Conservation (phyloP, 2,113 vertebrate species). For the Gobio gobio region DNA sequence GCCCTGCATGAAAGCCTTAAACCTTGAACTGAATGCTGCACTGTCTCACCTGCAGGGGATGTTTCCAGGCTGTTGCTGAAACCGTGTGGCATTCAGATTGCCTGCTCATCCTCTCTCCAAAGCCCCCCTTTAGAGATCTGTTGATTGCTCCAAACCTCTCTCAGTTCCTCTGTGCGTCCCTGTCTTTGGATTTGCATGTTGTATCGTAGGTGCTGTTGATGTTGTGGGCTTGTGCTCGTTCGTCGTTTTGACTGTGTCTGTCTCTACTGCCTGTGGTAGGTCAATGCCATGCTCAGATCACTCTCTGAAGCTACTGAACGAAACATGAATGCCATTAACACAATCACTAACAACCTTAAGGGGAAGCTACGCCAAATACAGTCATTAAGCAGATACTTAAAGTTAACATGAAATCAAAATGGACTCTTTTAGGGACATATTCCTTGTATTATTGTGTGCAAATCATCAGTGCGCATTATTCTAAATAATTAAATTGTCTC, state of each 20-base stretch:
- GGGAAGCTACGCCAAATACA: neutral
- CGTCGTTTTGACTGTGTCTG: constrained; percentile 51
- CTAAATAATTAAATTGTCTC: too few species aligned
- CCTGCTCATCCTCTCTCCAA: constrained; percentile 39
- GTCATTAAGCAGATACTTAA: neutral
- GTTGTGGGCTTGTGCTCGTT: constrained; percentile 56
- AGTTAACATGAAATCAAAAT: constrained; percentile 6
- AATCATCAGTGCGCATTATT: neutral
- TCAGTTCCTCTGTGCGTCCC: constrained; percentile 55
- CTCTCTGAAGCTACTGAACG: neutral
- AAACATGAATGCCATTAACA: neutral
- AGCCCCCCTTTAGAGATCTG: constrained; percentile 39
- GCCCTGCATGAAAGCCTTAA: constrained; percentile 40
- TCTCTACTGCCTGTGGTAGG: constrained; percentile 43
- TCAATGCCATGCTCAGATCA: constrained; percentile 48
- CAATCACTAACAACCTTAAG: neutral
- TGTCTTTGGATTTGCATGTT: constrained; percentile 63
- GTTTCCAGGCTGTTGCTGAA: constrained; percentile 28
- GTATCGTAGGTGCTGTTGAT: constrained; percentile 52
- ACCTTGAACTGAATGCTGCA: constrained; percentile 35
- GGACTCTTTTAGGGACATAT: neutral
- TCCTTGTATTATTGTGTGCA: neutral
- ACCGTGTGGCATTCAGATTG: constrained; percentile 44
- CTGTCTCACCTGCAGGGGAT: constrained; percentile 29
- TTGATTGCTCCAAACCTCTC: constrained; percentile 42